A percentile compares a stretch with the other conserved stretches of the same genome.
Evolutionary conservation across 1,140 invertebrate species (phyloP).

Genomic region (Tetramorium alpestre): DNA sequence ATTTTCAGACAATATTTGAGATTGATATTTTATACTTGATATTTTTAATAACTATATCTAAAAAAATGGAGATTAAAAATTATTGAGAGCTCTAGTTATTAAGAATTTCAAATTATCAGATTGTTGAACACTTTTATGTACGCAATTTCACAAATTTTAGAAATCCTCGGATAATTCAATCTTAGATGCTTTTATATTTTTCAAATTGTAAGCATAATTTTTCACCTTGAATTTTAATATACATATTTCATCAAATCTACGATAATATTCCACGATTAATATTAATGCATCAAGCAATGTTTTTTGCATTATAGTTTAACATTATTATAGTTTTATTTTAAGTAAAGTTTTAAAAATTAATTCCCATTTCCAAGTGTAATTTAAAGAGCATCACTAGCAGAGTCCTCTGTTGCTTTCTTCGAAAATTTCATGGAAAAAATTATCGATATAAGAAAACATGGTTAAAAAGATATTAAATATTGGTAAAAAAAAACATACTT

Average conservation of each 20-base stretch:
- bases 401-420: neutral
- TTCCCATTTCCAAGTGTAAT: neutral
- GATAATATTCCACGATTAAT: neutral
- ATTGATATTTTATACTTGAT: neutral
- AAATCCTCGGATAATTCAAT: neutral
- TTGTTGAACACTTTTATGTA: neutral
- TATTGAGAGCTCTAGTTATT: neutral
- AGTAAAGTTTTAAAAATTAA: neutral
- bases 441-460: conserved; percentile 51
- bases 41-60: neutral
- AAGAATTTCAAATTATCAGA: neutral
- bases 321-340: neutral
- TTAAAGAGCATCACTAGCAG: neutral
- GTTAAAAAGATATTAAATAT: neutral
- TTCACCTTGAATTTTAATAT: neutral
- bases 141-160: neutral
- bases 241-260: neutral
- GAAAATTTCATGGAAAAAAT: neutral
- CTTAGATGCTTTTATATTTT: neutral
- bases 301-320: neutral
- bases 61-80: neutral
- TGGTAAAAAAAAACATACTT: no score
- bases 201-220: neutral
- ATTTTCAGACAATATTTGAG: neutral
- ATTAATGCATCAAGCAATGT: neutral